Evolutionary conservation across 2,797 vertebrate genomes (phyloP), one percentile per base, ranked within the genome.

Genomic region (Spea hammondii): DNA sequence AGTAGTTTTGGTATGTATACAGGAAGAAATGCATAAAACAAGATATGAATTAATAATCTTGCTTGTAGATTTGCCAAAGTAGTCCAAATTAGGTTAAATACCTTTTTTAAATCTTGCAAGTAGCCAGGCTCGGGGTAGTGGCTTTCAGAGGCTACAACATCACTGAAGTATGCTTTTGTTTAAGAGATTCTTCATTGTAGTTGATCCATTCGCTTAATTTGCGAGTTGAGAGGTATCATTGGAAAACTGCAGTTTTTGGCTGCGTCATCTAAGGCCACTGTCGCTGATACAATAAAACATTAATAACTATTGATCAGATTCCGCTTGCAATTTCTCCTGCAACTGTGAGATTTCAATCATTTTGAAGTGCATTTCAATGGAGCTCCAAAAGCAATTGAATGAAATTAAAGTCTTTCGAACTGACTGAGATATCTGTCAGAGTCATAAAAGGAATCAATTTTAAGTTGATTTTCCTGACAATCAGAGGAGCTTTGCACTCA

Each of bases 301-400:
- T 72, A 81, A 77, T 69, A 77, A 73, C 79, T 82, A 82, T 82
- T 82, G 79, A 77, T 82, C 70, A n/a, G 48, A 49, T 53, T 73
- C 49, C 12, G 13, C 72, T 65, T 73, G 70, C 74, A 72, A 77
- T 74, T 77, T 82, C 70, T 77, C 70, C 75, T 70, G 57, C 79
- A 77, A 77, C 65, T n/a, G 14, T 51, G 6, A 62, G 12, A 45
- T 65, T 77, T 82, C 57, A 77, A 77, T 77, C 75, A 77, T 77
- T 74, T n/a, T 77, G 65, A 82, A 73, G 75, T 69, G 55, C 49
- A 74, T 70, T 74, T 74, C 65, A 50, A 69, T 51, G 50, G 69
- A 64, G 64, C 6, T 69, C 65, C 77, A 57, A 64, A 68, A 73
- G 70, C 70, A 82, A 74, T 70, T 77, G 75, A 55, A 65, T 14